Evolutionary conservation across 1,140 invertebrate species (phyloP).

Genomic region (Oedothorax gibbosus): DNA sequence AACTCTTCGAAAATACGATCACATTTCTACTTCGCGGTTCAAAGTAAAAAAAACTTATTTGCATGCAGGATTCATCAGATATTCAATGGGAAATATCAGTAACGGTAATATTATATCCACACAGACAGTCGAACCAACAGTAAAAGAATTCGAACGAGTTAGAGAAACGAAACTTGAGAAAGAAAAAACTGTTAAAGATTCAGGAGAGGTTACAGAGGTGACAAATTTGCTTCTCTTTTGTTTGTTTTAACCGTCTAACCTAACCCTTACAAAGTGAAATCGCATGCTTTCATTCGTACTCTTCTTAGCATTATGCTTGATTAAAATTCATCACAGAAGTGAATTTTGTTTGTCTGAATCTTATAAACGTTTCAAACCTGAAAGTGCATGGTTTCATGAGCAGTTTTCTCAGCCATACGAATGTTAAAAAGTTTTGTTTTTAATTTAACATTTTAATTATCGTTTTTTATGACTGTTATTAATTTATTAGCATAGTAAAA

Average conservation of each 20-base stretch:
- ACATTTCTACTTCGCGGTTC: not conserved
- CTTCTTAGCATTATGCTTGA: not conserved
- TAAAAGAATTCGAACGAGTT: slow-evolving; percentile 48
- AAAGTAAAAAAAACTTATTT: not conserved
- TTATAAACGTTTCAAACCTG: too few relatives aligned
- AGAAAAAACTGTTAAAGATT: slow-evolving; percentile 55
- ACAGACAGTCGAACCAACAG: slow-evolving; percentile 21
- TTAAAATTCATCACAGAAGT: not conserved
- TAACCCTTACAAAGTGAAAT: too few relatives aligned
- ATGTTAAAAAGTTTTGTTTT: too few relatives aligned
- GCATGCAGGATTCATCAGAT: not conserved
- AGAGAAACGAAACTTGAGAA: slow-evolving; percentile 49
- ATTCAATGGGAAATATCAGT: slow-evolving; percentile 5
- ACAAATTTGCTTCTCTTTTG: slow-evolving; percentile 1
- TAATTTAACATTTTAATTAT: too few relatives aligned
- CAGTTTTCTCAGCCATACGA: too few relatives aligned
- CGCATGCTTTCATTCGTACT: not conserved
- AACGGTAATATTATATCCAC: slow-evolving; percentile 8
- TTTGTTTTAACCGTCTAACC: too few relatives aligned
- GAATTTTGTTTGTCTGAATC: not conserved
- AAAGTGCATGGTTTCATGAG: too few relatives aligned
- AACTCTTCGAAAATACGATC: too few relatives aligned
- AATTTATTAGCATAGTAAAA: too few relatives aligned
- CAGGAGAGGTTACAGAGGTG: slow-evolving; percentile 52
- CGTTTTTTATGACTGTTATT: too few relatives aligned